These are phyloP conservation scores for Lepidurus packardi DNA, from an alignment of 1,140 invertebrate genomes.

Conservation along the genomic window DNA sequence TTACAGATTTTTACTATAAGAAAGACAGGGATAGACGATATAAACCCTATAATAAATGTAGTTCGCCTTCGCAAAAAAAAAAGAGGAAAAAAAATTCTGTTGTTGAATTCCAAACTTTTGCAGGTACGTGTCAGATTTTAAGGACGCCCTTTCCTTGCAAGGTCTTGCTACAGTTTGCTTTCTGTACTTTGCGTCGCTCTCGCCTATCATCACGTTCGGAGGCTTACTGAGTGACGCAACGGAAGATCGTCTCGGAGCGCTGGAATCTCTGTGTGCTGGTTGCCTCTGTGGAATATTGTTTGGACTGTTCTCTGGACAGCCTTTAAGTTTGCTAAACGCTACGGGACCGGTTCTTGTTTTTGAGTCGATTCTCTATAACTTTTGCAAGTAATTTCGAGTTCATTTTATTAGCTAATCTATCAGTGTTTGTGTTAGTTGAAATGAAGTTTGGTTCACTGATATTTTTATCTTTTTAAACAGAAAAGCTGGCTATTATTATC, in stretches of 20 bases:
- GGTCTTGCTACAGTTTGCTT: conserved; percentile 96
- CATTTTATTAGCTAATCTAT: neutral
- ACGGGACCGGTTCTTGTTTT: conserved; percentile 98
- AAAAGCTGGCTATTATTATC: conserved; percentile 72
- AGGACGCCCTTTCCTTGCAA: conserved; percentile 84
- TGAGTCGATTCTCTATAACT: conserved; percentile 93
- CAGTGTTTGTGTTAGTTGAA: conserved; percentile 32
- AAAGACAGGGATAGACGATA: neutral
- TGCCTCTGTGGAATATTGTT: conserved; percentile 93
- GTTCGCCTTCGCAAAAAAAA: neutral
- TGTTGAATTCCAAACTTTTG: neutral
- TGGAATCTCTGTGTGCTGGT: conserved; percentile 93
- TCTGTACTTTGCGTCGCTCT: conserved; percentile 92
- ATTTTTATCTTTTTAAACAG: conserved; percentile 45
- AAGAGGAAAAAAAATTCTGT: neutral
- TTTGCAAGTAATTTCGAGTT: conserved; percentile 66
- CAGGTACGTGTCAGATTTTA: conserved; percentile 57
- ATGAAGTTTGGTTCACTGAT: conserved; percentile 41
- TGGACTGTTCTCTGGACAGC: conserved; percentile 95
- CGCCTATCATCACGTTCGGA: conserved; percentile 95
- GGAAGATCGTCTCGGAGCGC: conserved; percentile 92
- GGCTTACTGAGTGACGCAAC: conserved; percentile 92
- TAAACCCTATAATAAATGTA: too few species aligned
- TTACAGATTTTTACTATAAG: neutral
- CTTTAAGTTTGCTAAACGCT: conserved; percentile 92